These are phyloP conservation scores for Clivina fossor DNA, from an alignment of 2,888 invertebrate species.

Conservation along the genomic window DNA sequence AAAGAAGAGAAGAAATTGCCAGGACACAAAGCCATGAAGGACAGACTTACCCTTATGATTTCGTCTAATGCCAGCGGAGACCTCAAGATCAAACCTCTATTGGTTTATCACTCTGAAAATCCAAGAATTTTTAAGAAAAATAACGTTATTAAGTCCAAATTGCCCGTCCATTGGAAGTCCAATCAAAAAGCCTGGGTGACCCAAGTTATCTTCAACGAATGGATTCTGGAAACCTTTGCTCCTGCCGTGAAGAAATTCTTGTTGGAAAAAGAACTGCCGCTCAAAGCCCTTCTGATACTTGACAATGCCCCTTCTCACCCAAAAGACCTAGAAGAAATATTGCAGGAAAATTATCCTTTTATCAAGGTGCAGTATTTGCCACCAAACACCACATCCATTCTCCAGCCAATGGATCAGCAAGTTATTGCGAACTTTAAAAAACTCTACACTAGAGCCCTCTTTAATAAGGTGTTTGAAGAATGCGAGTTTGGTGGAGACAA, in stretches of 20 bases:
- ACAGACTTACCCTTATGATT: constrained; percentile 29
- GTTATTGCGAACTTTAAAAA: constrained; percentile 39
- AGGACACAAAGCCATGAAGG: constrained; percentile 34
- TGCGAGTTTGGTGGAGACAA: not conserved
- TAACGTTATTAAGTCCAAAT: constrained; percentile 18
- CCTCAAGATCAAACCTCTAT: constrained; percentile 26
- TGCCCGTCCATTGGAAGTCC: constrained; percentile 25
- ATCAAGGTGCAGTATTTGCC: constrained; percentile 30
- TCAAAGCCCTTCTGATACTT: constrained; percentile 5
- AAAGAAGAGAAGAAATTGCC: constrained; percentile 23
- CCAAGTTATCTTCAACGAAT: constrained; percentile 34
- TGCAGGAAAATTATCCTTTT: constrained; percentile 33
- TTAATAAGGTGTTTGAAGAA: constrained; percentile 5
- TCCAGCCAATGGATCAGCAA: constrained; percentile 45
- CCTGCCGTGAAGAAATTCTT: constrained; percentile 36
- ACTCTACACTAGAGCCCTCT: not conserved
- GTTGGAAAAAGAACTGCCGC: not conserved
- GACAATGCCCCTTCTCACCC: constrained; percentile 29
- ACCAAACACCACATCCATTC: constrained; percentile 35
- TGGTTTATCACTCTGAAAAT: constrained; percentile 25
- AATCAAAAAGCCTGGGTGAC: constrained; percentile 34
- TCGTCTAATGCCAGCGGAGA: constrained; percentile 28
- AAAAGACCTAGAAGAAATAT: constrained; percentile 33
- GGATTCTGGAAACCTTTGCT: constrained; percentile 25
- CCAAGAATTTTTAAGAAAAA: constrained; percentile 28